A percentile compares a stretch with the other conserved stretches of the same genome.
These are phyloP conservation scores for Cisticola juncidis DNA, from an alignment of 2,113 vertebrate species.

Conservation along the genomic window DNA sequence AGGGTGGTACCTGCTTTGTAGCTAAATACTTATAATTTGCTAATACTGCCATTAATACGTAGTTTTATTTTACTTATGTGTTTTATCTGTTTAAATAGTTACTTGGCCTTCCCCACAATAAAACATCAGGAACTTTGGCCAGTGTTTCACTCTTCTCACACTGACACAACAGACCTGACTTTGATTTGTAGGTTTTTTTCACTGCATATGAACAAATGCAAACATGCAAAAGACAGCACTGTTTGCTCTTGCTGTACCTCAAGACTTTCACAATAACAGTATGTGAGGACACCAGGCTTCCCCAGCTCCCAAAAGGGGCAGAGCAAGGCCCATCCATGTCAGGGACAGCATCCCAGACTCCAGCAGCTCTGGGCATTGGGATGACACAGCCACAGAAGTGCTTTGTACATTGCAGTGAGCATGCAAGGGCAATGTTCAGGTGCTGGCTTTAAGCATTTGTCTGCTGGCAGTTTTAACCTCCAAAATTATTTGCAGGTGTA, in stretches of 20 bases:
- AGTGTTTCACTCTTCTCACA: not conserved
- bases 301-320: not conserved
- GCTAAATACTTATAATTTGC: conserved; percentile 14
- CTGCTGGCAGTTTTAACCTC: not conserved
- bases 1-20: not conserved
- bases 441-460: not conserved
- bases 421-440: not conserved
- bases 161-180: not conserved
- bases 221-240: not conserved
- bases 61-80: not conserved
- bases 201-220: not conserved
- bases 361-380: not conserved
- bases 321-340: not conserved
- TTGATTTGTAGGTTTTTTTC: not conserved
- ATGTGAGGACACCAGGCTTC: not conserved
- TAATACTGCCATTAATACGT: not conserved
- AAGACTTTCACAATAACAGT: not conserved
- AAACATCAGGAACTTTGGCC: not conserved
- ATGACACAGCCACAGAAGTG: not conserved
- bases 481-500: not conserved
- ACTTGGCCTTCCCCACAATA: not conserved
- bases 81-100: conserved; percentile 2
- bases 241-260: not conserved
- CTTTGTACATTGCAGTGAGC: rapidly evolving
- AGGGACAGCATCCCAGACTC: not conserved